These are phyloP conservation scores for Drosophila austrosaltans DNA, from an alignment of 2,888 invertebrate species.

Conservation along the genomic window DNA sequence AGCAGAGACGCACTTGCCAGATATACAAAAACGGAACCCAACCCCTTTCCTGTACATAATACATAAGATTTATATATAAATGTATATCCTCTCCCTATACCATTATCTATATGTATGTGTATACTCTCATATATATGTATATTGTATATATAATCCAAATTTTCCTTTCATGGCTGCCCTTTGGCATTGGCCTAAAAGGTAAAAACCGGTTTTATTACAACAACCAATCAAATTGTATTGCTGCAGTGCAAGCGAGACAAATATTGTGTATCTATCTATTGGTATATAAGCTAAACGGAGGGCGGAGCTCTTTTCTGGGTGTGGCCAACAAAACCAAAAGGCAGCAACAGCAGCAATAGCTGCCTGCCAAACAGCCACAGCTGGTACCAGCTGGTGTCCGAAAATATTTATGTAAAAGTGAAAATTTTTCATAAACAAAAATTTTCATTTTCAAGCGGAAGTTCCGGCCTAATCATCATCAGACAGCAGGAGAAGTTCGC, in stretches of 20 bases:
- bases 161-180: conserved; percentile 45
- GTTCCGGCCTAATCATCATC: conserved; percentile 65
- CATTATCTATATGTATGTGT: conserved; percentile 11
- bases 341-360: conserved; percentile 9
- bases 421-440: conserved; percentile 72
- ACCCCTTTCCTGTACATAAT: conserved; percentile 4
- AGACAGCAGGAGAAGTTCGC: conserved; percentile 55
- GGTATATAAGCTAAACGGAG: conserved; percentile 51
- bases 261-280: conserved; percentile 30
- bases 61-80: conserved; percentile 1
- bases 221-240: conserved; percentile 46
- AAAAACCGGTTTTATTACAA: conserved; percentile 51
- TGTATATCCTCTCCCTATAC: conserved; percentile 21
- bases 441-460: conserved; percentile 70
- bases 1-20: conserved; percentile 27
- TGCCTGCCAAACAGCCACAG: conserved; percentile 8
- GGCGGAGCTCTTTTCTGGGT: conserved; percentile 63
- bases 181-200: conserved; percentile 56
- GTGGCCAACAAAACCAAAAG: conserved; percentile 50
- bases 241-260: conserved; percentile 54
- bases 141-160: conserved; percentile 11
- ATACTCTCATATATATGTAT: not conserved
- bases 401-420: conserved; percentile 71
- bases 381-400: conserved; percentile 52
- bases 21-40: conserved; percentile 18